phyloP scores from a whole-genome alignment of 2,113 vertebrate species.

The Opisthocomus hoazin region DNA sequence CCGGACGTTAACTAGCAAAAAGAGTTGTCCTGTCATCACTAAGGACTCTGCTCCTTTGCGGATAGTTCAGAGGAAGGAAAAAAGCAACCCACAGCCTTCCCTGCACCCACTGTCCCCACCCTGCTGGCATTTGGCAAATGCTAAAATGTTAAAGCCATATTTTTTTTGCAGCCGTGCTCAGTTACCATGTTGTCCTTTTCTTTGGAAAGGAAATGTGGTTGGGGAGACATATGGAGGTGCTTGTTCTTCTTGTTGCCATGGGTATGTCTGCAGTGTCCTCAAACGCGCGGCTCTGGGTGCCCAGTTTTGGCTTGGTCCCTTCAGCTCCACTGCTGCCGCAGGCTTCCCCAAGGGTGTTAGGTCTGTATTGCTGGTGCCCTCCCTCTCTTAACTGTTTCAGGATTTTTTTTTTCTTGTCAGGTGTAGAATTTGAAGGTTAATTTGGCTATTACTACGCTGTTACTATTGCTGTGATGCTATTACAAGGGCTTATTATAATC shows the following conservation, averaged over 20 bases:
- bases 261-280: slow-evolving; percentile 18
- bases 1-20: background rate
- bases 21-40: background rate
- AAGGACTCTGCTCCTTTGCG: background rate
- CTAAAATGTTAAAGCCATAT: background rate
- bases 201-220: slow-evolving; percentile 26
- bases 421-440: background rate
- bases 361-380: background rate
- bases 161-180: background rate
- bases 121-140: background rate
- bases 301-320: background rate
- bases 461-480: background rate
- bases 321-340: background rate
- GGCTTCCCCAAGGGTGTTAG: background rate
- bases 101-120: background rate
- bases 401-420: background rate
- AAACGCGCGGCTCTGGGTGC: background rate
- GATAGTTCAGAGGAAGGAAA: background rate
- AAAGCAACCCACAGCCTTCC: background rate
- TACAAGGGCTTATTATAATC: background rate
- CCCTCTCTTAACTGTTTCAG: background rate
- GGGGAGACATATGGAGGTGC: slow-evolving; percentile 42
- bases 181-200: slow-evolving; percentile 37
- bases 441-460: background rate
- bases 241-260: slow-evolving; percentile 60